Evolutionary conservation across 2,797 vertebrate genomes (phyloP).

Genomic region (Aselliscus stoliczkanus): DNA sequence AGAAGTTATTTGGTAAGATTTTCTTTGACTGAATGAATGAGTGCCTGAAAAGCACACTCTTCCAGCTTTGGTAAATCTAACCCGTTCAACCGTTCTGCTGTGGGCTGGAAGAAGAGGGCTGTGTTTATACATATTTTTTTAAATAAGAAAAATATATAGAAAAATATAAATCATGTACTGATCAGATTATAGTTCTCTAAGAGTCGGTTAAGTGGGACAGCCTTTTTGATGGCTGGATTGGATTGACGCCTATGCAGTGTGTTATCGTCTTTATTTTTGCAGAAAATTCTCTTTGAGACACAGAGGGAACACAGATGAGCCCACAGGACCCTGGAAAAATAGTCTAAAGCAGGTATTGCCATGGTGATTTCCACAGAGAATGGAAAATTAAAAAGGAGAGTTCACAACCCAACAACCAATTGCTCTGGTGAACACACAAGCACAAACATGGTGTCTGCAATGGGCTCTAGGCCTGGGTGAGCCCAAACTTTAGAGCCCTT

Average conservation of each 20-base stretch:
- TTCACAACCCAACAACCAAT: background rate
- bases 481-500: background rate
- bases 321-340: background rate
- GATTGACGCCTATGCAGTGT: background rate
- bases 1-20: background rate
- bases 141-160: background rate
- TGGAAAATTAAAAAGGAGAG: constrained; percentile 73
- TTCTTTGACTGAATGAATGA: background rate
- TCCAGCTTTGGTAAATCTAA: background rate
- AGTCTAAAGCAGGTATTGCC: constrained; percentile 60
- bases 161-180: background rate
- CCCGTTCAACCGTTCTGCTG: background rate
- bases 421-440: constrained; percentile 6
- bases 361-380: constrained; percentile 63
- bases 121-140: background rate
- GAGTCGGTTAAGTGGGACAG: background rate
- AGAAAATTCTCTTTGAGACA: constrained; percentile 24
- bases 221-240: background rate
- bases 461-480: background rate
- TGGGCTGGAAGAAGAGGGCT: background rate
- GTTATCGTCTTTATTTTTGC: constrained; percentile 21
- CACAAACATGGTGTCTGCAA: background rate
- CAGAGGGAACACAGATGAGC: constrained; percentile 4
- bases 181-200: background rate
- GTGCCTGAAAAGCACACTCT: background rate